Percentiles rank a stretch among this genome's conserved stretches.
phyloP scores from a whole-genome alignment of 2,113 vertebrate species.

The Brachypteracias leptosomus region DNA sequence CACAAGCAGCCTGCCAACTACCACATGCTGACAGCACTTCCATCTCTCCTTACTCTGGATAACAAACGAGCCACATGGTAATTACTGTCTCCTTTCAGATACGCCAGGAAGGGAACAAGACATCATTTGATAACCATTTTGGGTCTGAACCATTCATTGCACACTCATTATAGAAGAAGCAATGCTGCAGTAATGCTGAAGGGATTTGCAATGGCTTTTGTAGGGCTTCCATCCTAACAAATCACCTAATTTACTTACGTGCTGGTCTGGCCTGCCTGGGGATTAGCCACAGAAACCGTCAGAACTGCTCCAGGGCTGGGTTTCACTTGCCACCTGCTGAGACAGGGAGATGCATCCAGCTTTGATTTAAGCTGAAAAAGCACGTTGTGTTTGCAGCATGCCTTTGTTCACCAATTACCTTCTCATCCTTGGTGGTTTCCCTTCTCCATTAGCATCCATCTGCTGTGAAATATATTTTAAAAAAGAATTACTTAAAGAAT shows the following conservation, averaged over 20 bases:
- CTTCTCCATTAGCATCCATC: neutral
- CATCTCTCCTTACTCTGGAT: neutral
- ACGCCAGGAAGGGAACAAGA: neutral
- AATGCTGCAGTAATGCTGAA: neutral
- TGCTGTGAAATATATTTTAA: slow-evolving; percentile 19
- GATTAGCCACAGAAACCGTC: slow-evolving; percentile 74
- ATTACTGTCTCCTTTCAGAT: neutral
- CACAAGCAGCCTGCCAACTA: neutral
- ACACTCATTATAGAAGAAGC: neutral
- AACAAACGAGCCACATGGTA: rapidly evolving
- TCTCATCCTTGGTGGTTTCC: slow-evolving; percentile 31
- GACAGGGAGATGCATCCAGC: slow-evolving; percentile 31
- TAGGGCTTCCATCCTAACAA: neutral
- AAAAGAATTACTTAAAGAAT: neutral
- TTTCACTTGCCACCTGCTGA: slow-evolving; percentile 60
- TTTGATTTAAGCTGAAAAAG: neutral
- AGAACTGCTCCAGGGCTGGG: slow-evolving; percentile 67
- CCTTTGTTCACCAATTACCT: slow-evolving; percentile 50
- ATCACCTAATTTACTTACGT: slow-evolving; percentile 59
- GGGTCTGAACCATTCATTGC: neutral
- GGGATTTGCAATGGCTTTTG: slow-evolving; percentile 4
- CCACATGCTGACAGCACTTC: rapidly evolving
- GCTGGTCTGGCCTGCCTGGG: slow-evolving; percentile 32
- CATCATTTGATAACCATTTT: neutral
- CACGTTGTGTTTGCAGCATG: neutral